phyloP scores from a whole-genome alignment of 2,888 invertebrate genomes.

The Dolomedes plantarius region DNA sequence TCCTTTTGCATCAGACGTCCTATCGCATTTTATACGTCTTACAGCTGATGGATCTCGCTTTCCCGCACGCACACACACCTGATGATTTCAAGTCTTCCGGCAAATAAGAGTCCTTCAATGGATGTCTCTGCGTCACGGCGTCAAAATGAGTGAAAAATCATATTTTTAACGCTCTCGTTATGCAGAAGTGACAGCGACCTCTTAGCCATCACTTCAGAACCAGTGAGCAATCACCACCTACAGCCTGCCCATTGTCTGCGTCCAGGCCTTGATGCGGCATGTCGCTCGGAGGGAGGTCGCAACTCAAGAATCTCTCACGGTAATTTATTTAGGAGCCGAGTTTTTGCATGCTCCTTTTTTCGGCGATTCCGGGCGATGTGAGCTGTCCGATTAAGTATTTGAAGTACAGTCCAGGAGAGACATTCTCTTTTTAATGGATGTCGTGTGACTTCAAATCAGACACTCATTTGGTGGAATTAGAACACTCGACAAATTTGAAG shows the following conservation, averaged over 20 bases:
- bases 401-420: background rate
- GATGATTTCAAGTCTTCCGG: no score
- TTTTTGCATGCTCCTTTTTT: background rate
- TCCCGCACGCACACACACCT: no score
- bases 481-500: background rate
- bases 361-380: background rate
- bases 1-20: no score
- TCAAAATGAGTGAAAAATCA: background rate
- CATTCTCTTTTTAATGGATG: background rate
- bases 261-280: background rate
- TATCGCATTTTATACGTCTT: no score
- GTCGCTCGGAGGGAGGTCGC: background rate
- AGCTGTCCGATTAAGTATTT: background rate
- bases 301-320: conserved; percentile 2
- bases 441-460: background rate
- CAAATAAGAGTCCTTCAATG: no score
- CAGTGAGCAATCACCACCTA: background rate
- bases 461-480: background rate
- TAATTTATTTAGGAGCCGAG: background rate
- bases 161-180: conserved; percentile 11
- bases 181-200: background rate
- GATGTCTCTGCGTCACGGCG: background rate
- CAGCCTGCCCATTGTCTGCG: background rate
- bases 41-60: no score
- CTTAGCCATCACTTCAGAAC: background rate